A percentile compares a stretch with the other conserved stretches of the same genome.
phyloP scores from a whole-genome alignment of 2,888 invertebrate species.

The Callosobruchus maculatus region DNA sequence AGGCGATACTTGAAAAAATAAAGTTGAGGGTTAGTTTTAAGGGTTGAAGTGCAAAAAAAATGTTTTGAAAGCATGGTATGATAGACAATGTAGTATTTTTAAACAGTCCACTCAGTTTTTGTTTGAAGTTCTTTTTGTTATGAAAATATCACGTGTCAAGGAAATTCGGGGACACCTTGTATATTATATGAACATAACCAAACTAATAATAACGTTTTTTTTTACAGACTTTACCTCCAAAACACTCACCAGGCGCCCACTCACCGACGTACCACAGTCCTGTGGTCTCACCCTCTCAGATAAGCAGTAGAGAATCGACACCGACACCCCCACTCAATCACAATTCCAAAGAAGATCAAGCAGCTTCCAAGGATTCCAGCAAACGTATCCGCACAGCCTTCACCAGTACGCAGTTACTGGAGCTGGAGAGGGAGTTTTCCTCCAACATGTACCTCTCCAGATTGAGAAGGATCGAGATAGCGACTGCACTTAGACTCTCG shows the following conservation, averaged over 20 bases:
- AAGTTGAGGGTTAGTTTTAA: too few species aligned
- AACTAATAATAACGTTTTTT: not conserved
- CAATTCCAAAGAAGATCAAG: slow-evolving; percentile 48
- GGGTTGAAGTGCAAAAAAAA: too few species aligned
- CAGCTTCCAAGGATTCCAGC: slow-evolving; percentile 60
- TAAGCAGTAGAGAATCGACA: slow-evolving; percentile 53
- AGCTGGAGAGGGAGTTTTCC: slow-evolving; percentile 85
- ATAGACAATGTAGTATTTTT: too few species aligned
- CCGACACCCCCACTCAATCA: slow-evolving; percentile 53
- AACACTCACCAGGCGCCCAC: slow-evolving; percentile 5
- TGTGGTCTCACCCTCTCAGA: slow-evolving; percentile 23
- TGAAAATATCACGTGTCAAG: too few species aligned
- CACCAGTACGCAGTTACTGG: slow-evolving; percentile 82
- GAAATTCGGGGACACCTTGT: too few species aligned
- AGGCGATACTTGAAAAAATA: too few species aligned
- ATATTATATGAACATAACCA: too few species aligned
- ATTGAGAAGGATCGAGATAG: slow-evolving; percentile 87
- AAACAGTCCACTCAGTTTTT: too few species aligned
- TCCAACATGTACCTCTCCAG: slow-evolving; percentile 88
- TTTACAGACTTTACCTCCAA: slow-evolving; percentile 6
- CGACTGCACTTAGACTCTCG: slow-evolving; percentile 79
- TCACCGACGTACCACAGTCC: slow-evolving; percentile 24
- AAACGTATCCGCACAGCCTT: slow-evolving; percentile 92
- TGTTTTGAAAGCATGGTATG: too few species aligned
- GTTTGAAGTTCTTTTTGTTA: too few species aligned